These are phyloP conservation scores for Rhamphomyia laevipes DNA, from an alignment of 2,888 invertebrate genomes.

Conservation along the genomic window DNA sequence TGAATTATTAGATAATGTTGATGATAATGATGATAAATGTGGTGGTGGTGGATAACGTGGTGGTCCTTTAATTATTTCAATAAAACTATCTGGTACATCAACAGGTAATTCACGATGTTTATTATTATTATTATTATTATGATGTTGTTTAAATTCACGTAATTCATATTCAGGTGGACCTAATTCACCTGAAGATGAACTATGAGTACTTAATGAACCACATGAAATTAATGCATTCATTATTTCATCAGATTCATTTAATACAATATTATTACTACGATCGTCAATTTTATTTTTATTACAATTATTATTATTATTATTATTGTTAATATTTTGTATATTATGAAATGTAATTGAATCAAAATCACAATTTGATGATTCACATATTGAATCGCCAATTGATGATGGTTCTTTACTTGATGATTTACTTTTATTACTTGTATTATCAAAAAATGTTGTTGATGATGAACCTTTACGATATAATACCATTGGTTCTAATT, in stretches of 20 bases:
- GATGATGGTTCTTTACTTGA: constrained; percentile 16
- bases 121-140: constrained; percentile 5
- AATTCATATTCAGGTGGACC: constrained; percentile 34
- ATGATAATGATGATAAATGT: constrained; percentile 30
- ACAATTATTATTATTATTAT: constrained; percentile 9
- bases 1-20: constrained; percentile 27
- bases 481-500: constrained; percentile 26
- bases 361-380: constrained; percentile 24
- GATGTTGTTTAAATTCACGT: constrained; percentile 16
- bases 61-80: constrained; percentile 66
- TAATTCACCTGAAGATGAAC: constrained; percentile 23
- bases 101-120: constrained; percentile 60
- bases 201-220: constrained; percentile 25
- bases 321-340: constrained; percentile 22
- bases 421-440: constrained; percentile 31
- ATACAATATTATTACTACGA: background rate
- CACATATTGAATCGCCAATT: constrained; percentile 17
- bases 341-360: constrained; percentile 35
- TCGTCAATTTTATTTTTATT: background rate
- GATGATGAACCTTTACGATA: constrained; percentile 29
- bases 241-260: background rate
- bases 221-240: constrained; percentile 6
- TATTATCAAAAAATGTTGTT: constrained; percentile 28
- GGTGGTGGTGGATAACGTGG: constrained; percentile 52
- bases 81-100: constrained; percentile 80